phyloP scores from a whole-genome alignment of 2,888 invertebrate species.

The Priocnemis perturbator region DNA sequence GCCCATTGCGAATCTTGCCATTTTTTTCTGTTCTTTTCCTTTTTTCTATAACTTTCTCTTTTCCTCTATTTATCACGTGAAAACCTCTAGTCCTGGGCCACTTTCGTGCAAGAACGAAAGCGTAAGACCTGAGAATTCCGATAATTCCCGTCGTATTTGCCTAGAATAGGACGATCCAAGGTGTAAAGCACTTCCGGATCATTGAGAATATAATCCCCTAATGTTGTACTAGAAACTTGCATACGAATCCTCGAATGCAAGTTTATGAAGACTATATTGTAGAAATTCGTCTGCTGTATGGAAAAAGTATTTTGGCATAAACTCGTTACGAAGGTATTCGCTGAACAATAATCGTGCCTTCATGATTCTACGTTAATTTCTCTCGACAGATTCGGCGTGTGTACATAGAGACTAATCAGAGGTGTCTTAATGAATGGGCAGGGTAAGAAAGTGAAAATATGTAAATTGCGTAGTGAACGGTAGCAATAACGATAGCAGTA shows the following conservation, averaged over 20 bases:
- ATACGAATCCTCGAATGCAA: no score
- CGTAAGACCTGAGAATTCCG: constrained; percentile 44
- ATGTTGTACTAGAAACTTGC: no score
- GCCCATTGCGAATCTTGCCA: constrained; percentile 55
- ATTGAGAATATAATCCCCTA: no score
- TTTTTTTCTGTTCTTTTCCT: constrained; percentile 32
- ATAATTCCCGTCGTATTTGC: neutral
- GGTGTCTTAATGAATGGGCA: constrained; percentile 45
- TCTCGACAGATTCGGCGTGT: constrained; percentile 14
- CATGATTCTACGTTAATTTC: no score
- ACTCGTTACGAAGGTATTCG: no score
- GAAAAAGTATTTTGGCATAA: no score
- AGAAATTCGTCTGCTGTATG: no score
- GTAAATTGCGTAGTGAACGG: constrained; percentile 59
- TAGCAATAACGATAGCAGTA: no score
- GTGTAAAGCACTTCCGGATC: no score
- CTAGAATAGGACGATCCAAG: no score
- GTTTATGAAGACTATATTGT: no score
- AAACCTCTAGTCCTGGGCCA: constrained; percentile 65
- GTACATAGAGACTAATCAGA: constrained; percentile 35
- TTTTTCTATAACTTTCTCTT: constrained; percentile 26
- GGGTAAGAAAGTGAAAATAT: constrained; percentile 67
- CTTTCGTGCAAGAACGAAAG: constrained; percentile 49
- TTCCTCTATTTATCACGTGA: constrained; percentile 44
- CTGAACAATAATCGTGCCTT: no score